Base-by-base conservation (phyloP, 2,797 vertebrate species). In the Psittacula derbiana region DNA sequence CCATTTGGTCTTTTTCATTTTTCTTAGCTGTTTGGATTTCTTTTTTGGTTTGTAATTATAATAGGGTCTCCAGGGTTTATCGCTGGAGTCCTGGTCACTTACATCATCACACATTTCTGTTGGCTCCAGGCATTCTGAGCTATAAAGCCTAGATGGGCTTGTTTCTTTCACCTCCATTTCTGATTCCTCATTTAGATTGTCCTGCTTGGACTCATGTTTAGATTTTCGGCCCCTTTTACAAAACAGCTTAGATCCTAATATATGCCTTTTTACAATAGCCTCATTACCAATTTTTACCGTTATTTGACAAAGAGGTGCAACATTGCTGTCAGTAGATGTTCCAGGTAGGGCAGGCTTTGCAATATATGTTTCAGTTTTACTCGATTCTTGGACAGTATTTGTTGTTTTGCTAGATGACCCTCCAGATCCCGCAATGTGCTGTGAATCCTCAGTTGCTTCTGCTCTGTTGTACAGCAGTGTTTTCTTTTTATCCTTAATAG, bases 231-330 rank as follows among this genome's bases (percentile, higher is more conserved):
- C 98, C 92, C 97, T 97, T 94, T 97, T 99, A 91, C 98, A 99
- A 90, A 99, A 99, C 49, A 99, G 88, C 74, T 99, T 99, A 10
- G 99, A 99, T 52, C 99, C 99, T 58, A 99, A 98, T 95, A 99
- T 99, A 66, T 98, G 98, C 84, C 99, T 98, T 80, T 99, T 99
- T 78, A 99, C 99, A 75, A 99, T 99, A 88, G 99, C 99, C 95
- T 99, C 99, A 3, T 99, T 99, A 83, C 99, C 99, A 19, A 99
- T 99, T 98, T 99, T 99, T 65, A 99, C 99, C 33, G 99, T 99
- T 96, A 99, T 99, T 95, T 99, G 99, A 97, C 99, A 99, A 53
- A 99, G 98, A 11, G 99, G 99, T 2, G 99, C 98, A 5, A 99
- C 97, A 1, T 97, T 98, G 92, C 98, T 99, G 70, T 98, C 98